Conservation (phyloP, 1,140 invertebrate species). For the Ooceraea biroi region DNA sequence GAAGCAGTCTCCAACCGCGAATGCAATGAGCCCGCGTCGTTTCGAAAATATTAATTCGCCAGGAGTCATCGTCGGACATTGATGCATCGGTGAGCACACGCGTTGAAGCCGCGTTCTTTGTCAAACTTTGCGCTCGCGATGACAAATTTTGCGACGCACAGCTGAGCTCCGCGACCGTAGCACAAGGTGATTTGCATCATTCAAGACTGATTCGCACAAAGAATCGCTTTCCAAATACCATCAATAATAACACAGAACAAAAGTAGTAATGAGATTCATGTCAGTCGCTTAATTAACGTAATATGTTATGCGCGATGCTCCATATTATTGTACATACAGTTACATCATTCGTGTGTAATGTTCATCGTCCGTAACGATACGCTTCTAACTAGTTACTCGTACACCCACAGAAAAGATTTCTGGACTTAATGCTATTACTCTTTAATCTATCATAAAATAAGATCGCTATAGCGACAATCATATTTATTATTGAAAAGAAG, state of each 20-base stretch:
- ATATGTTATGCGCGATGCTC: background rate
- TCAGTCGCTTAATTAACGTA: constrained; percentile 7
- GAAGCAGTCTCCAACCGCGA: constrained; percentile 75
- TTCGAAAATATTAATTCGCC: constrained; percentile 75
- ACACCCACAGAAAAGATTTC: too few relatives aligned
- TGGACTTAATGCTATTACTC: too few relatives aligned
- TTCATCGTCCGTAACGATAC: background rate
- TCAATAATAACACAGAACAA: background rate
- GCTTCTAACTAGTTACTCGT: constrained; percentile 31
- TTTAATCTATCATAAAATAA: too few relatives aligned
- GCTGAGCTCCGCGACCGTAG: background rate
- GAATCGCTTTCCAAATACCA: too few relatives aligned
- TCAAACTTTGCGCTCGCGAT: background rate
- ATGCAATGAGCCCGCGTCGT: constrained; percentile 72
- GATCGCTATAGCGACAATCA: too few relatives aligned
- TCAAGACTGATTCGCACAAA: background rate
- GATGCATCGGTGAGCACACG: constrained; percentile 21
- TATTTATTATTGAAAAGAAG: too few relatives aligned
- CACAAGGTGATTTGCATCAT: too few relatives aligned
- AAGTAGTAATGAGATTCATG: background rate
- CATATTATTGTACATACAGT: background rate
- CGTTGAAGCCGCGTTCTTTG: constrained; percentile 21
- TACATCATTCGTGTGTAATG: background rate
- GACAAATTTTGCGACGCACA: background rate
- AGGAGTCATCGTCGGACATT: constrained; percentile 55